Evolutionary conservation across 2,113 vertebrate species (phyloP).

Genomic region (Dolichotis patagonum): DNA sequence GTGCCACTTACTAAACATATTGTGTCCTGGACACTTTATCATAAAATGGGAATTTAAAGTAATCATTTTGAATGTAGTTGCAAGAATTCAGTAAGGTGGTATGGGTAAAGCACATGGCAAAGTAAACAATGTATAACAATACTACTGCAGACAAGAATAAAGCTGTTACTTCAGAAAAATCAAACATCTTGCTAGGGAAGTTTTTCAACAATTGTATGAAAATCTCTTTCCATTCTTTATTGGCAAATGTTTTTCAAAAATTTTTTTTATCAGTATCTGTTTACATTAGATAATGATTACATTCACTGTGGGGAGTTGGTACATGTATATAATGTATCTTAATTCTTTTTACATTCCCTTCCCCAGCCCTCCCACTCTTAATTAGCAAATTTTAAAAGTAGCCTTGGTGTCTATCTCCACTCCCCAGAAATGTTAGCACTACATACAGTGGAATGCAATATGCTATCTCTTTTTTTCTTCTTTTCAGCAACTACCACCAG

Average conservation of each 20-base stretch:
- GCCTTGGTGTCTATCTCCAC: not conserved
- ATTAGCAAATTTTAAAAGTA: not conserved
- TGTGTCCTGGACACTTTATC: not conserved
- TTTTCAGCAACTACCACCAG: not conserved
- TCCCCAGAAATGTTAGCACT: not conserved
- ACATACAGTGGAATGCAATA: not conserved
- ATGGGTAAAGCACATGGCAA: not conserved
- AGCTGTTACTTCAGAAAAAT: not conserved
- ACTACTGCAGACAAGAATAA: not conserved
- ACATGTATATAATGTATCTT: not conserved
- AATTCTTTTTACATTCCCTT: not conserved
- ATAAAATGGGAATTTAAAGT: not conserved
- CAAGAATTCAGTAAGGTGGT: not conserved
- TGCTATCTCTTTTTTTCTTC: not conserved
- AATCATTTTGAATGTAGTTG: not conserved
- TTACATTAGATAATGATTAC: not conserved
- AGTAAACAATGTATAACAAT: not conserved
- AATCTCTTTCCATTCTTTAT: conserved; percentile 3
- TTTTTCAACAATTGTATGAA: not conserved
- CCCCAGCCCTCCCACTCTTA: not conserved
- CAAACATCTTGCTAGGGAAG: not conserved
- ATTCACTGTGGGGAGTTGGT: not conserved
- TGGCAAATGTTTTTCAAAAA: not conserved
- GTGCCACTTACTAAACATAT: not conserved
- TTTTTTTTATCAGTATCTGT: not conserved